Evolutionary conservation across 2,888 invertebrate genomes (phyloP), one percentile per base, ranked within the genome.

Genomic region (Polymixis lichenea): DNA sequence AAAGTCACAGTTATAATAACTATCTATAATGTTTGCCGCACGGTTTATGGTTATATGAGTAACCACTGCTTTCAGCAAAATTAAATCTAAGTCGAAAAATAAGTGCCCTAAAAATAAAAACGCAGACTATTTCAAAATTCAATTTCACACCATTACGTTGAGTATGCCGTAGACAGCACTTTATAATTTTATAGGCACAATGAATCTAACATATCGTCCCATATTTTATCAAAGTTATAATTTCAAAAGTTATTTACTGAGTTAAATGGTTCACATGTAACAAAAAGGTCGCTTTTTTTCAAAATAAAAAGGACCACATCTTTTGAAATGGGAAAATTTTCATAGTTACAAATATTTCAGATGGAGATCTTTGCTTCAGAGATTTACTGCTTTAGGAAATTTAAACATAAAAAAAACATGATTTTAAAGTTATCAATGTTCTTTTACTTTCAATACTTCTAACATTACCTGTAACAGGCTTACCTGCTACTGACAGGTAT

Each of bases 191-290:
- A 87, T 66, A 64, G 73, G 46, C 66, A 38, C 67, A 76, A 82
- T 85, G 32, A 85, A 76, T 78, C 64, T 49, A 74, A 72, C 67
- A 64, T 66, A 77, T 64, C 46, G 69, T 69, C 32, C 60, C 49
- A 62, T 68, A 77, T 84, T 78, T 78, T 69, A 77, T 69, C 65
- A 53, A 78, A 85, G 70, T 80, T 84, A 74, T 46, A 60, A 85
- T 78, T 85, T 28, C 25, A 25, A 81, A 80, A 78, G 65, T 77
- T 80, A 75, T 77, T 62, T 80, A 38, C 55, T 17, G 61, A 66
- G 76, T 76, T 74, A 62, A 72, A 73, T 53, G 53, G 61, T 72
- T 65, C 46, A 73, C 56, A 66, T 67, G 49, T 51, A 46, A 61
- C n/a, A 32, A 75, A 77, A 81, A 65, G 28, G 65, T 58, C 6